phyloP scores from a whole-genome alignment of 2,797 vertebrate genomes.

The Pipistrellus pipistrellus region DNA sequence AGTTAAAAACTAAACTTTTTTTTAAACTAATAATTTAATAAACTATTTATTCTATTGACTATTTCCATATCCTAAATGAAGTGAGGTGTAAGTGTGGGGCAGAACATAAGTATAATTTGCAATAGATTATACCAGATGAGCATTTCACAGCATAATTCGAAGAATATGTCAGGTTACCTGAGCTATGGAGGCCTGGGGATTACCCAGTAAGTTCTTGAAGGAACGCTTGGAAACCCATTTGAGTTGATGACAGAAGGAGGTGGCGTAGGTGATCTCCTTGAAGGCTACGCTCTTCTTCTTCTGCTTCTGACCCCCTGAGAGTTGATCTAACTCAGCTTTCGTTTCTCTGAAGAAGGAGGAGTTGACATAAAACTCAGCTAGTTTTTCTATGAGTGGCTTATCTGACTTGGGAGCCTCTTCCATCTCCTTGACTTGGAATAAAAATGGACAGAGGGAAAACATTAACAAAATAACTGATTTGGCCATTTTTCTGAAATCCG shows the following conservation, averaged over 20 bases:
- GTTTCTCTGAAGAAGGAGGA: conserved; percentile 90
- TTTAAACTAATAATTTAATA: too few species aligned
- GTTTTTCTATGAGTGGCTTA: conserved; percentile 89
- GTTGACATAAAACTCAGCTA: conserved; percentile 91
- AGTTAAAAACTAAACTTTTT: not conserved
- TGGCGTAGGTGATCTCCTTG: conserved; percentile 91
- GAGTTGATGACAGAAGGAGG: conserved; percentile 94
- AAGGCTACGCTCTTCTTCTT: conserved; percentile 77
- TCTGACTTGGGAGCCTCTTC: conserved; percentile 58
- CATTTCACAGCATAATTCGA: not conserved
- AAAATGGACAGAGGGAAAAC: conserved; percentile 55
- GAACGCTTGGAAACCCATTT: conserved; percentile 94
- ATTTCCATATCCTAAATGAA: not conserved
- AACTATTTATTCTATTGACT: not conserved
- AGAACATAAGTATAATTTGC: not conserved
- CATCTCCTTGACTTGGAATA: conserved; percentile 63
- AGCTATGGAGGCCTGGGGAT: conserved; percentile 94
- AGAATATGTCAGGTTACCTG: conserved; percentile 91
- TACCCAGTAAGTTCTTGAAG: conserved; percentile 94
- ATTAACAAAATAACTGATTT: not conserved
- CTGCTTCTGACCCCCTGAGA: conserved; percentile 83
- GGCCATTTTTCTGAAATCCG: not conserved
- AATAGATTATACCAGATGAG: not conserved
- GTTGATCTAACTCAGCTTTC: conserved; percentile 88
- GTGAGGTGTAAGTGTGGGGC: not conserved